Conservation (phyloP, 2,888 invertebrate genomes). For the Aelia acuminata region DNA sequence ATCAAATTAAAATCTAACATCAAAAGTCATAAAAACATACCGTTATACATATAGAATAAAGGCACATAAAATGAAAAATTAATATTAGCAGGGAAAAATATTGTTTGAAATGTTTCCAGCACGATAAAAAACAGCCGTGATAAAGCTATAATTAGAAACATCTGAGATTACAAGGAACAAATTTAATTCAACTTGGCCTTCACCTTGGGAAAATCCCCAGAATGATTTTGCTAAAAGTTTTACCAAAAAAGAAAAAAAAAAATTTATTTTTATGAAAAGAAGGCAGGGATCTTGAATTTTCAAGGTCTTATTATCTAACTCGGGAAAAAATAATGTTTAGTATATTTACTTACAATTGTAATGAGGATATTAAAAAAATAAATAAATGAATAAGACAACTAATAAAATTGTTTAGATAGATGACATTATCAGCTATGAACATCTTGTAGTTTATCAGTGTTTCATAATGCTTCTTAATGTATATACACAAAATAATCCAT, state of each 20-base stretch:
- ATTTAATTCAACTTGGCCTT: slow-evolving; percentile 25
- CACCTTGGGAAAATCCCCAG: slow-evolving; percentile 24
- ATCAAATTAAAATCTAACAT: no score
- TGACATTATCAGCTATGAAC: neutral
- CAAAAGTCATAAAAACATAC: no score
- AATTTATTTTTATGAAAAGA: neutral
- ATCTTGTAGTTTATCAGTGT: neutral
- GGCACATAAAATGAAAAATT: no score
- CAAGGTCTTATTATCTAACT: no score
- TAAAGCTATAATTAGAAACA: neutral
- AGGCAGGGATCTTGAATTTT: neutral
- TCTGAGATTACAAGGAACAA: neutral
- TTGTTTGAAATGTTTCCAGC: no score
- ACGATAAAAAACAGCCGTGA: no score
- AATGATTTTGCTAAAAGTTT: neutral
- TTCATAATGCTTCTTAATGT: neutral
- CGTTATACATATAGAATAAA: no score
- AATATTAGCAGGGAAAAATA: no score
- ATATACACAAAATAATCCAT: neutral
- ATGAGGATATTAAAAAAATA: neutral
- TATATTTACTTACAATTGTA: neutral
- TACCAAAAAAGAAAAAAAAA: neutral
- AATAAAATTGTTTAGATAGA: neutral
- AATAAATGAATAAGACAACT: neutral
- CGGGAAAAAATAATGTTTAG: neutral